phyloP scores from a whole-genome alignment of 2,888 invertebrate genomes.

The Xiphydria camelus region DNA sequence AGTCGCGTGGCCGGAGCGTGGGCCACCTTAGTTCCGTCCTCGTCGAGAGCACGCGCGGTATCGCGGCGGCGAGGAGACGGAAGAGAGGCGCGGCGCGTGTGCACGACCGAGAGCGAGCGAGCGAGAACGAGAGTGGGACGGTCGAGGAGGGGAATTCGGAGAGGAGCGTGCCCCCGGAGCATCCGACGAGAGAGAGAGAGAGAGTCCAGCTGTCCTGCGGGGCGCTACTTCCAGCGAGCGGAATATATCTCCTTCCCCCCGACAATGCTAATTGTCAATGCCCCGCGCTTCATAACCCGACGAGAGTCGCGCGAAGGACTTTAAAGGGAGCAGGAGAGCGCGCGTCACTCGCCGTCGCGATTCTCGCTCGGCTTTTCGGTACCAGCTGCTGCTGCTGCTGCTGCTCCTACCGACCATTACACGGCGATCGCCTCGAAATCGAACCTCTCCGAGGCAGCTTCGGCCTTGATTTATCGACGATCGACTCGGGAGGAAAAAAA shows the following conservation, averaged over 20 bases:
- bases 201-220: conserved; percentile 37
- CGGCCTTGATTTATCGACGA: too few relatives aligned
- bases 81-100: conserved; percentile 7
- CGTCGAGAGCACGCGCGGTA: too few relatives aligned
- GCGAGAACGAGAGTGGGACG: conserved; percentile 8
- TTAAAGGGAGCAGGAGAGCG: conserved; percentile 41
- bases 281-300: too few relatives aligned
- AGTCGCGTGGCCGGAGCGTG: conserved; percentile 53
- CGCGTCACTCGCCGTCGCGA: too few relatives aligned
- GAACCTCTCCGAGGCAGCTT: too few relatives aligned
- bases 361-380: too few relatives aligned
- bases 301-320: conserved; percentile 27
- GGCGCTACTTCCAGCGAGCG: conserved; percentile 33
- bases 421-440: too few relatives aligned
- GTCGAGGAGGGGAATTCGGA: conserved; percentile 4
- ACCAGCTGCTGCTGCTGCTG: too few relatives aligned
- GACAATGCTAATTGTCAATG: conserved; percentile 3
- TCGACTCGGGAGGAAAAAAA: too few relatives aligned
- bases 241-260: conserved; percentile 31
- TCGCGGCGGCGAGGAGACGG: conserved; percentile 5
- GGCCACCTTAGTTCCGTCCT: conserved; percentile 35
- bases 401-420: too few relatives aligned
- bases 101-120: conserved; percentile 11
- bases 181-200: conserved; percentile 22
- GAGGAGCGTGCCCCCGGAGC: conserved; percentile 23